These are phyloP conservation scores for Tympanuchus pallidicinctus DNA, from an alignment of 2,113 vertebrate genomes.

Conservation along the genomic window DNA sequence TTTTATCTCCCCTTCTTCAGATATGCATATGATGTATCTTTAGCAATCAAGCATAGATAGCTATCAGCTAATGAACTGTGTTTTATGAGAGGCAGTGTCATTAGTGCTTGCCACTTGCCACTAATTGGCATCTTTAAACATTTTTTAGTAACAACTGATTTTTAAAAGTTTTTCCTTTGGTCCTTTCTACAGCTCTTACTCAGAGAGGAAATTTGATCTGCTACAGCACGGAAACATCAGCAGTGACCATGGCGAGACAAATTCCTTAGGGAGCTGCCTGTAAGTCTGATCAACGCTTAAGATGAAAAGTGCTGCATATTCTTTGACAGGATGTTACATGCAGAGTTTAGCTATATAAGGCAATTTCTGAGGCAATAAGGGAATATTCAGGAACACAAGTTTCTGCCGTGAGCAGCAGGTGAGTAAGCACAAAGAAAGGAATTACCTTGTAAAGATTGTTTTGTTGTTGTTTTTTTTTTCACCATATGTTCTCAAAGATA, in stretches of 20 bases:
- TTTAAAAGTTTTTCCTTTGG: not conserved
- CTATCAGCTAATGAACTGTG: not conserved
- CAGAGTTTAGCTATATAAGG: conserved; percentile 11
- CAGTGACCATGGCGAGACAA: not conserved
- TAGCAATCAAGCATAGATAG: not conserved
- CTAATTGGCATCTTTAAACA: not conserved
- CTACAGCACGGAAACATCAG: conserved; percentile 41
- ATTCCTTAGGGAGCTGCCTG: conserved; percentile 57
- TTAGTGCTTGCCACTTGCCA: not conserved
- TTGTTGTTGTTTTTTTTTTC: not conserved
- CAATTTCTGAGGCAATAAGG: conserved; percentile 15
- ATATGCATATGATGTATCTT: not conserved
- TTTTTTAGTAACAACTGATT: not conserved
- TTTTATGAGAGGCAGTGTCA: not conserved
- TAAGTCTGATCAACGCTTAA: conserved; percentile 54
- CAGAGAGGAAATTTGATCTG: conserved; percentile 45
- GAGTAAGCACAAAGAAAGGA: not conserved
- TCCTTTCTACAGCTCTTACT: conserved; percentile 35
- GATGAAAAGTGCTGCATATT: conserved; percentile 56
- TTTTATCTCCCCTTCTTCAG: not conserved
- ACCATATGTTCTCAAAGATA: not conserved
- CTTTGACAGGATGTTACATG: conserved; percentile 39
- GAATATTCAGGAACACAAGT: conserved; percentile 34
- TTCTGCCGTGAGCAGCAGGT: not conserved
- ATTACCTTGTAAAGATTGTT: not conserved